A percentile compares a stretch with the other conserved stretches of the same genome.
Conservation (phyloP, 2,113 vertebrate genomes). For the Colinus virginianus region DNA sequence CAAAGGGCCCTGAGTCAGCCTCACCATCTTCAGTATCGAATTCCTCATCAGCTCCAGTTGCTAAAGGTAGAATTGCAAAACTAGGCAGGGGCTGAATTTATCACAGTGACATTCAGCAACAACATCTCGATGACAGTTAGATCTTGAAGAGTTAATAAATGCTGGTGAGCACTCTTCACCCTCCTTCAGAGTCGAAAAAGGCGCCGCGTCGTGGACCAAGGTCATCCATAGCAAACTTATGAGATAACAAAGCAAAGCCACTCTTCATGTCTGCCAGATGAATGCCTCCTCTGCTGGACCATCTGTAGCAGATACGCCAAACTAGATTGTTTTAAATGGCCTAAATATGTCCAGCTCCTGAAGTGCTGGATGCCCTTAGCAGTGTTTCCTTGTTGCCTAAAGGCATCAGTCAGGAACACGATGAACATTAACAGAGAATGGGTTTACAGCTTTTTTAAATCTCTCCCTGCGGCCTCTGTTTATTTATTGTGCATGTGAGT, state of each 20-base stretch:
- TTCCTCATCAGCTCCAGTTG: not conserved
- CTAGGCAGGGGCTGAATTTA: not conserved
- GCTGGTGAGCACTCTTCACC: not conserved
- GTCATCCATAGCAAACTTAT: not conserved
- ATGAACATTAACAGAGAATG: not conserved
- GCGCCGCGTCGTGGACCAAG: not conserved
- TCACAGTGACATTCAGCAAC: not conserved
- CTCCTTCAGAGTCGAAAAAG: not conserved
- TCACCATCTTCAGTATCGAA: not conserved
- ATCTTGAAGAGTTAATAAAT: not conserved
- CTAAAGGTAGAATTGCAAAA: not conserved
- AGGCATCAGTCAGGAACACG: not conserved
- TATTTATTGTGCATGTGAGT: not conserved
- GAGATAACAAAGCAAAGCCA: not conserved
- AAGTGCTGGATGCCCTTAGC: not conserved
- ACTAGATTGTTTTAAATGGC: slow-evolving; percentile 1
- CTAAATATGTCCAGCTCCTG: slow-evolving; percentile 6
- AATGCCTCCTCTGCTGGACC: not conserved
- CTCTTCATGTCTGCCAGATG: not conserved
- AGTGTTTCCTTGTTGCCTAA: slow-evolving; percentile 8
- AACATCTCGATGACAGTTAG: not conserved
- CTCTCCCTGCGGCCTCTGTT: not conserved
- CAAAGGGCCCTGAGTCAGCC: slow-evolving; percentile 29
- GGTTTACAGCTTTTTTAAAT: not conserved
- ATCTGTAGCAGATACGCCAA: slow-evolving; percentile 50